A percentile compares a stretch with the other conserved stretches of the same genome.
Conservation (phyloP, 37 sponge, comb jelly and placozoan species). For the Hormiphora californensis region DNA sequence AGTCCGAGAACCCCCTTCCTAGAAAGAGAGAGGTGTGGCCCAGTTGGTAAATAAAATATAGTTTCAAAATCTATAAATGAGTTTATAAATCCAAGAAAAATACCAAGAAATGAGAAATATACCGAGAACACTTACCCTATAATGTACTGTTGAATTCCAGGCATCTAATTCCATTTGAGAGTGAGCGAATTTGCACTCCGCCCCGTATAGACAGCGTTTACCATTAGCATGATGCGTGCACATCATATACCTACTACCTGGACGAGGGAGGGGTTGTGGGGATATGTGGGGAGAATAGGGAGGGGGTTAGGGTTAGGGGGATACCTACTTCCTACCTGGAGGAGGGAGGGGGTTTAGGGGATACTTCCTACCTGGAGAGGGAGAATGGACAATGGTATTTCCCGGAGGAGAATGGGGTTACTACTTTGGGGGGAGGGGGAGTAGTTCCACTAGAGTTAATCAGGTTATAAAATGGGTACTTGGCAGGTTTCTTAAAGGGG, state of each 20-base stretch:
- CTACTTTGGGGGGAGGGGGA: too few species aligned
- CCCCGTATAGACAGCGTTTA: constrained; percentile 66
- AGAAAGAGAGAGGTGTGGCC: not conserved
- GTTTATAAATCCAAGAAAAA: not conserved
- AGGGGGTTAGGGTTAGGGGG: too few species aligned
- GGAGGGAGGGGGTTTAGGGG: too few species aligned
- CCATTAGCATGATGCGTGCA: constrained; percentile 68
- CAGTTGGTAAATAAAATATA: not conserved
- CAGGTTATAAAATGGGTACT: too few species aligned
- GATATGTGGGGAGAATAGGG: too few species aligned
- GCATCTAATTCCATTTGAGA: constrained; percentile 65
- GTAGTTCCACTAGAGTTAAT: too few species aligned
- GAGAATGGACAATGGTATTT: too few species aligned
- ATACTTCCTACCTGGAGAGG: too few species aligned
- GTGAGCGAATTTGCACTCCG: constrained; percentile 84
- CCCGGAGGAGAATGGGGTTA: too few species aligned
- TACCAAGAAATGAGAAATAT: not conserved
- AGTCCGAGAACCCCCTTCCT: not conserved
- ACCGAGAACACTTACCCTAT: not conserved
- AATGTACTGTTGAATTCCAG: constrained; percentile 64
- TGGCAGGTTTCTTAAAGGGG: too few species aligned
- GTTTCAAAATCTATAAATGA: not conserved
- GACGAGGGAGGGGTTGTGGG: too few species aligned
- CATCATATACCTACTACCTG: constrained; percentile 64
- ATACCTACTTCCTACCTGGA: too few species aligned